A percentile compares a stretch with the other conserved stretches of the same genome.
These are phyloP conservation scores for Rhingia rostrata DNA, from an alignment of 2,888 invertebrate genomes.

Conservation along the genomic window DNA sequence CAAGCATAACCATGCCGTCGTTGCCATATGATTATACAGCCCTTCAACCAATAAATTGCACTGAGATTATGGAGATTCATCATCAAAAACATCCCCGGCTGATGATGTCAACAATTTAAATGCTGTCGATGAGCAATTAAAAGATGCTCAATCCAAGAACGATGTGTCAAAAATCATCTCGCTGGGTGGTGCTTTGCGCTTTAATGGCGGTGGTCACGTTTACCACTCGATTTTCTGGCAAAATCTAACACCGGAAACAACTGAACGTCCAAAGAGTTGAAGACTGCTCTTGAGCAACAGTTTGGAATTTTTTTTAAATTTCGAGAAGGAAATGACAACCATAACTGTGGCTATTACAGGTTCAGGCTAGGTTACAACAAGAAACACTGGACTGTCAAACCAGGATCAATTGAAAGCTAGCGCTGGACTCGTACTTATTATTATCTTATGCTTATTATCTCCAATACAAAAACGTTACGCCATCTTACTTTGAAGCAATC, in stretches of 20 bases:
- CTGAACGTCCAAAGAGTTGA: constrained; percentile 86
- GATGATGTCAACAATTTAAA: constrained; percentile 98
- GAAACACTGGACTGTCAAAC: constrained; percentile 91
- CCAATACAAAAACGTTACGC: constrained; percentile 98
- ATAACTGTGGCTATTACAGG: constrained; percentile 96
- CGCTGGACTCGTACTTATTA: constrained; percentile 92
- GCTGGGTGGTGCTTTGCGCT: constrained; percentile 93
- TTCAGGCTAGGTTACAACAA: constrained; percentile 97
- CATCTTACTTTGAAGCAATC: constrained; percentile 98
- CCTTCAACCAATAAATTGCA: constrained; percentile 96
- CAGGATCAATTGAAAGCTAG: constrained; percentile 97
- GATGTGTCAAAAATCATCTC: constrained; percentile 91
- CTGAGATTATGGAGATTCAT: constrained; percentile 99
- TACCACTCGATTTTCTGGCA: constrained; percentile 99
- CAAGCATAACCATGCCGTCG: constrained; percentile 93
- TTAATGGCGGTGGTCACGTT: constrained; percentile 99
- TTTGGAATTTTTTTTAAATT: constrained; percentile 93
- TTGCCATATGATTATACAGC: constrained; percentile 97
- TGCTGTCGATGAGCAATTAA: constrained; percentile 95
- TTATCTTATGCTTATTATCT: constrained; percentile 98
- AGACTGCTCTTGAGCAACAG: constrained; percentile 87
- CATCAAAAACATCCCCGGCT: constrained; percentile 98
- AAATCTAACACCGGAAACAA: constrained; percentile 92
- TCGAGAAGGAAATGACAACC: constrained; percentile 92
- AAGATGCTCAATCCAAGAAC: constrained; percentile 88